phyloP scores from a whole-genome alignment of 2,797 vertebrate species.

The Periparus ater region DNA sequence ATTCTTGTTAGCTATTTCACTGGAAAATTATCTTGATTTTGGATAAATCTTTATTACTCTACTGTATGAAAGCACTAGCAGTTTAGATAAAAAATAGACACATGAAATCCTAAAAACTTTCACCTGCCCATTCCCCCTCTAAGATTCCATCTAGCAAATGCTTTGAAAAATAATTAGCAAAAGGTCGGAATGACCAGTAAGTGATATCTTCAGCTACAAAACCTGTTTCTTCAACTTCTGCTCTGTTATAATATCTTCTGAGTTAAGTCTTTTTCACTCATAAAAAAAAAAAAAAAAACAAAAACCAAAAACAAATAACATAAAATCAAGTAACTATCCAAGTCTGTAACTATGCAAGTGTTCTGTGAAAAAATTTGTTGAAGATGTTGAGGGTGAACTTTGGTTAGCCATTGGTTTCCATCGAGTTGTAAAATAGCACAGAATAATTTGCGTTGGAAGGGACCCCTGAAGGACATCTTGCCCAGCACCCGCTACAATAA shows the following conservation, averaged over 20 bases:
- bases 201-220: background rate
- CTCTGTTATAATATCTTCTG: background rate
- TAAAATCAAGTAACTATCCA: background rate
- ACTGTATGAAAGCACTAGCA: background rate
- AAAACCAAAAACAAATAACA: no score
- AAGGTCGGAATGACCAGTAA: background rate
- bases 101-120: background rate
- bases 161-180: background rate
- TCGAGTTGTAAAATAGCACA: background rate
- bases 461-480: background rate
- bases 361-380: background rate
- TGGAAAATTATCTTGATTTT: background rate
- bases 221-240: background rate
- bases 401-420: background rate
- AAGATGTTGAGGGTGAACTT: background rate
- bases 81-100: background rate
- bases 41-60: background rate
- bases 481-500: fast-evolving
- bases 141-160: background rate
- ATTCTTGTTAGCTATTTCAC: background rate
- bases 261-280: background rate
- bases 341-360: background rate
- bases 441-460: background rate
- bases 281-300: no score
- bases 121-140: background rate